Conservation (phyloP, 2,888 invertebrate genomes). For the Pristionchus arcanus region DNA sequence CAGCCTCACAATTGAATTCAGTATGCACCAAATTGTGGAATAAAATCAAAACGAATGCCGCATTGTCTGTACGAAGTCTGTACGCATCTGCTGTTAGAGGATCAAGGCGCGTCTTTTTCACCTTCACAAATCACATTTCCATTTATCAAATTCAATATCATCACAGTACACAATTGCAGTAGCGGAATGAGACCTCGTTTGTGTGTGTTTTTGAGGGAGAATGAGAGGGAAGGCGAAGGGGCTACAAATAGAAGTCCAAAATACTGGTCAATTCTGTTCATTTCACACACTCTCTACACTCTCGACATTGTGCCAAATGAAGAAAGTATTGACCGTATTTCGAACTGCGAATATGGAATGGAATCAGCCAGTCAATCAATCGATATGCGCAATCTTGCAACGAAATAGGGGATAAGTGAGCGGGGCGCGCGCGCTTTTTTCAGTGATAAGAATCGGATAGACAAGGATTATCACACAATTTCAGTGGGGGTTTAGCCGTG, state of each 20-base stretch:
- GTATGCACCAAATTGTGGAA: too few relatives aligned
- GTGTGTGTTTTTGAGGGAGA: background rate
- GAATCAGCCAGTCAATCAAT: background rate
- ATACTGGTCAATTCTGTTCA: too few relatives aligned
- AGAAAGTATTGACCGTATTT: too few relatives aligned
- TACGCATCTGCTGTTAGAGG: too few relatives aligned
- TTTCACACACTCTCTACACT: too few relatives aligned
- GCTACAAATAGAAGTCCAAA: too few relatives aligned
- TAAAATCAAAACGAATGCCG: too few relatives aligned
- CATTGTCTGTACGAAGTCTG: too few relatives aligned
- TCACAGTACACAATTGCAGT: background rate
- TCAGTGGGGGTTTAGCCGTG: background rate
- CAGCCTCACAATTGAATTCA: too few relatives aligned
- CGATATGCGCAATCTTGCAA: conserved; percentile 11
- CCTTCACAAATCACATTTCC: too few relatives aligned
- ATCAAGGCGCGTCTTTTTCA: too few relatives aligned
- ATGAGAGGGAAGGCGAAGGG: background rate
- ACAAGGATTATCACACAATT: background rate
- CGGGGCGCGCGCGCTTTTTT: background rate
- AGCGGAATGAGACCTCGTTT: background rate
- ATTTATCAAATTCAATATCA: background rate
- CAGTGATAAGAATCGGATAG: background rate
- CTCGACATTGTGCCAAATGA: too few relatives aligned
- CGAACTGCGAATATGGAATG: background rate
- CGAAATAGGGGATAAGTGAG: background rate